These are phyloP conservation scores for Leptopilina syphax DNA, from an alignment of 2,888 invertebrate genomes.

Conservation along the genomic window DNA sequence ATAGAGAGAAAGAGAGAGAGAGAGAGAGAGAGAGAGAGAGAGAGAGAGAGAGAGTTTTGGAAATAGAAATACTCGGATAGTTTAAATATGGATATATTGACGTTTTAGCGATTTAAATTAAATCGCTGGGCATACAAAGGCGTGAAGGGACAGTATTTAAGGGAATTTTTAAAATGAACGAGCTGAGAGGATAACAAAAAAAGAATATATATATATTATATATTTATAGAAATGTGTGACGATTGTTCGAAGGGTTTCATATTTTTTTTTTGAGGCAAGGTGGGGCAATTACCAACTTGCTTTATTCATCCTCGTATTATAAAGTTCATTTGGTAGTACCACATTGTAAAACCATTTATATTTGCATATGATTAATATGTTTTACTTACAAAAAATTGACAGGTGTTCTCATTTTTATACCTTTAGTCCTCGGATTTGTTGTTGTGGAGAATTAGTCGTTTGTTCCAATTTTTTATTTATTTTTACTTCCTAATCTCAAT, in stretches of 20 bases:
- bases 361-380: conserved; percentile 75
- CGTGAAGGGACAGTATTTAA: conserved; percentile 27
- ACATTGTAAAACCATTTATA: conserved; percentile 75
- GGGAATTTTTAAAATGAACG: conserved; percentile 7
- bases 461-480: too few relatives aligned
- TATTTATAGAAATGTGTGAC: conserved; percentile 51
- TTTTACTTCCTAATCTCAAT: too few relatives aligned
- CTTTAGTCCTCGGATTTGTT: background rate
- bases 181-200: conserved; percentile 11
- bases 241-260: conserved; percentile 33
- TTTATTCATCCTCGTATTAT: conserved; percentile 69
- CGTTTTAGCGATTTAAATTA: conserved; percentile 34
- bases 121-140: conserved; percentile 20
- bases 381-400: conserved; percentile 67
- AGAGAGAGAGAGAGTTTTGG: conserved; percentile 29
- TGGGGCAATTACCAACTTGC: conserved; percentile 46
- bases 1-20: background rate
- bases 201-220: conserved; percentile 32
- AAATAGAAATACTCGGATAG: conserved; percentile 38
- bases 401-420: conserved; percentile 25
- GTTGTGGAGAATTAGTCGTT: too few relatives aligned
- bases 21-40: background rate
- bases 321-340: conserved; percentile 71
- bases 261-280: conserved; percentile 33
- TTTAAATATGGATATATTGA: conserved; percentile 26